Conservation (phyloP, 1,140 invertebrate species). For the Semibalanus balanoides region DNA sequence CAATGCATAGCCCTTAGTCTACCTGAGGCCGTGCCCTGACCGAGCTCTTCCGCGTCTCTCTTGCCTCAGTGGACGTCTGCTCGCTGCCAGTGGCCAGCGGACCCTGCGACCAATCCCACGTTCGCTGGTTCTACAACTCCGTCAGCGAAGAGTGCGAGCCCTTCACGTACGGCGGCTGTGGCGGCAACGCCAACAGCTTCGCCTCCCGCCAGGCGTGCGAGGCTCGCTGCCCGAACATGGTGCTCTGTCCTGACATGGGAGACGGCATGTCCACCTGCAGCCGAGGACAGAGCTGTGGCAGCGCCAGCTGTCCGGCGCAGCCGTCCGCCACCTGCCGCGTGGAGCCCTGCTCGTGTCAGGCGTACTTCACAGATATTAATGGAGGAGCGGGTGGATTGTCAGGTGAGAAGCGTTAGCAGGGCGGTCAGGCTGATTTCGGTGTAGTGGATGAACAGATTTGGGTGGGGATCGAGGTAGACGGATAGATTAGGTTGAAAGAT, state of each 20-base stretch:
- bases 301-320: slow-evolving; percentile 26
- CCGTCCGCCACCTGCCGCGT: slow-evolving; percentile 29
- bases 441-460: no score
- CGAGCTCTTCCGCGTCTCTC: no score
- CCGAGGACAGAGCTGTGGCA: slow-evolving; percentile 25
- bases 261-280: slow-evolving; percentile 25
- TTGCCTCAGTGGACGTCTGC: slow-evolving; percentile 39
- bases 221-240: slow-evolving; percentile 26
- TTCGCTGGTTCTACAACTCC: slow-evolving; percentile 38
- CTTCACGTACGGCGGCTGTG: slow-evolving; percentile 42
- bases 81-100: slow-evolving; percentile 48
- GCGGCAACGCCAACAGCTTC: slow-evolving; percentile 35
- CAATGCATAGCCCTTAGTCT: no score
- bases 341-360: slow-evolving; percentile 31
- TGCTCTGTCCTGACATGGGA: slow-evolving; percentile 27
- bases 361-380: slow-evolving; percentile 24
- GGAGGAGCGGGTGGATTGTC: slow-evolving; percentile 19
- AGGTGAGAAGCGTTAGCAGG: no score
- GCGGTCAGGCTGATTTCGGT: no score
- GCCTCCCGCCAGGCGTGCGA: slow-evolving; percentile 30
- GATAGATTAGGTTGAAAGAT: no score
- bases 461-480: no score
- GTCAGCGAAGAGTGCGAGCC: slow-evolving; percentile 32
- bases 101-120: slow-evolving; percentile 44
- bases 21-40: no score